These are phyloP conservation scores for Xestobium rufovillosum DNA, from an alignment of 2,888 invertebrate genomes.

Conservation along the genomic window DNA sequence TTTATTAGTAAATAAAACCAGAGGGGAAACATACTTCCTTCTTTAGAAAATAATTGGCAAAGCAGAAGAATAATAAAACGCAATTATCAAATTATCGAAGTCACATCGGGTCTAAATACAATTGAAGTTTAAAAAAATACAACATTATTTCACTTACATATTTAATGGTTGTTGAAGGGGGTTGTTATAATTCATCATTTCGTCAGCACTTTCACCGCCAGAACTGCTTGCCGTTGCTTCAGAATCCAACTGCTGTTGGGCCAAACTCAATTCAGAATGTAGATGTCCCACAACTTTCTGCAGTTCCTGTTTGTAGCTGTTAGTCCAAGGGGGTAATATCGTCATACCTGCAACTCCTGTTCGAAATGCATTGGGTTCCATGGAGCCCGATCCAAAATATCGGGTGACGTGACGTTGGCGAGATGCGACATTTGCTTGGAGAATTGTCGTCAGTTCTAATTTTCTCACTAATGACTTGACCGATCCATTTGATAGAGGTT, in stretches of 20 bases:
- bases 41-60: too few species aligned
- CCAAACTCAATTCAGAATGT: constrained; percentile 62
- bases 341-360: constrained; percentile 31
- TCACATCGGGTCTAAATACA: too few species aligned
- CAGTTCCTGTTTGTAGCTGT: constrained; percentile 49
- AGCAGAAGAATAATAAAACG: too few species aligned
- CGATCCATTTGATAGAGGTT: constrained; percentile 45
- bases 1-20: too few species aligned
- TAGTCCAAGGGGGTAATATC: constrained; percentile 43
- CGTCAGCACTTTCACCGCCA: constrained; percentile 91
- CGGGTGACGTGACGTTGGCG: constrained; percentile 37
- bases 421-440: constrained; percentile 39
- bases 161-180: constrained; percentile 66
- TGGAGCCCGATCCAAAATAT: constrained; percentile 50
- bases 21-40: too few species aligned
- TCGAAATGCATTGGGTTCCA: constrained; percentile 30
- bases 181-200: constrained; percentile 72
- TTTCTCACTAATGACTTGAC: constrained; percentile 52
- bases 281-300: constrained; percentile 67
- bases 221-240: constrained; percentile 93
- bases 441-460: constrained; percentile 44
- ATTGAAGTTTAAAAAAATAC: too few species aligned
- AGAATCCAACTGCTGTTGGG: constrained; percentile 75
- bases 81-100: too few species aligned
- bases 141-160: constrained; percentile 74